Base-by-base conservation (phyloP, 1,140 invertebrate genomes). In the Acyrthosiphon pisum region DNA sequence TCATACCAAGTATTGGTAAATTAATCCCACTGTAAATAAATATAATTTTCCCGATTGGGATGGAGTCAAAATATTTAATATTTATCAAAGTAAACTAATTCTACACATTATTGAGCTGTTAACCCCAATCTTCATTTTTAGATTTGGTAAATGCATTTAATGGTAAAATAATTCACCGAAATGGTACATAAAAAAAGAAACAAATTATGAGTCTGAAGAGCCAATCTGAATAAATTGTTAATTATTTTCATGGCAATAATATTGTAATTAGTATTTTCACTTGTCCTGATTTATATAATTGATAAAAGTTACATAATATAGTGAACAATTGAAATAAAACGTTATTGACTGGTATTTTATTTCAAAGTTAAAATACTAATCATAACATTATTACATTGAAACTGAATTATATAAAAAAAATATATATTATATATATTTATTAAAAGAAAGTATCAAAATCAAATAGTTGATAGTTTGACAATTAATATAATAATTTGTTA, bases 361-460 rank as follows among this genome's bases (percentile, higher is more conserved):
- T 89, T 89, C 48, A 56, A 37, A 3, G 35, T 89, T 60, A 60
- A 48, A 53, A 90, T 41, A 90, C 26, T 60, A 60, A 90, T 41
- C 53, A 35, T 53, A 56, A 44, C 44, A 90, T 44, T 90, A 90
- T 90, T 90, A 90, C 35, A 11, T n/a, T n/a, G 3, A 11, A 56
- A 60, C 9, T 26, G n/a, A 8, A 44, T 44, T 20, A 46, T 30
- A 90, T 44, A 44, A 68, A 44, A 44, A 44, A 50, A 44, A n/a
- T 90, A 90, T 8, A 23, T 30, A 90, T 46, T 44, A 41, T 41
- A 41, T 30, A 44, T 90, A 68, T 44, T 30, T 44, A 68, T 44
- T 44, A 8, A 30, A 90, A 90, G 53, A 35, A 90, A 90, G 53
- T 90, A 90, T 30, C 18, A 90, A 89, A 88, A 88, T 88, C 87